These are phyloP conservation scores for Nettapus auritus DNA, from an alignment of 2,113 vertebrate species.

Conservation along the genomic window DNA sequence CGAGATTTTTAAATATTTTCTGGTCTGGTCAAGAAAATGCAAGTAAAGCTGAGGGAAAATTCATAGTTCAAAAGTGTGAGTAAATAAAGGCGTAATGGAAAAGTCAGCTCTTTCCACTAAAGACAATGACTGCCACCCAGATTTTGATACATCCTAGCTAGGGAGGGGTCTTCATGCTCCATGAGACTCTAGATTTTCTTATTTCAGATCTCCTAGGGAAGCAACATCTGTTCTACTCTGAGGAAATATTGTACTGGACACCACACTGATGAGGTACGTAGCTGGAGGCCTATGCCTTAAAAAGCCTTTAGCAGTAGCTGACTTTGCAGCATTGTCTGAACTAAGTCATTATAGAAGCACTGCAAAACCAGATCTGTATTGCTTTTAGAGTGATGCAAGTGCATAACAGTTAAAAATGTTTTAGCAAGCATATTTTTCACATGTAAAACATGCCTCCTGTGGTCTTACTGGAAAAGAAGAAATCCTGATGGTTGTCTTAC, in stretches of 20 bases:
- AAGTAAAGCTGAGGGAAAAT: not conserved
- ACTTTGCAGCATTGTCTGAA: not conserved
- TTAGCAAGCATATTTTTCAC: not conserved
- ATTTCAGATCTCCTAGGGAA: not conserved
- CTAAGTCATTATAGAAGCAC: not conserved
- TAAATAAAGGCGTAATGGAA: not conserved
- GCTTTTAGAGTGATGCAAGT: fast-evolving
- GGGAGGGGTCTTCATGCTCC: not conserved
- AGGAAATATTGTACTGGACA: not conserved
- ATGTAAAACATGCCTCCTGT: fast-evolving
- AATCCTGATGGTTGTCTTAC: slow-evolving; percentile 59
- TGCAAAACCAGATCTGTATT: not conserved
- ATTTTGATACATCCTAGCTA: not conserved
- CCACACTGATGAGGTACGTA: not conserved
- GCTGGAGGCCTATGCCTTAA: not conserved
- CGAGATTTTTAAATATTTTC: not conserved
- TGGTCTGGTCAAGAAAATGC: not conserved
- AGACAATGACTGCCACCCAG: not conserved
- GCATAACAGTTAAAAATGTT: not conserved
- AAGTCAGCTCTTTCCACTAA: not conserved
- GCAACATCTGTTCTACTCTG: not conserved
- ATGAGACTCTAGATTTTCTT: not conserved
- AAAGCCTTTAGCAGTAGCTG: not conserved
- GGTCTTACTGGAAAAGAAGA: not conserved
- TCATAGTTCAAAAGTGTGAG: not conserved